phyloP scores from a whole-genome alignment of 35 echinoderm and acorn worm genomes.

The Amphiura filiformis region DNA sequence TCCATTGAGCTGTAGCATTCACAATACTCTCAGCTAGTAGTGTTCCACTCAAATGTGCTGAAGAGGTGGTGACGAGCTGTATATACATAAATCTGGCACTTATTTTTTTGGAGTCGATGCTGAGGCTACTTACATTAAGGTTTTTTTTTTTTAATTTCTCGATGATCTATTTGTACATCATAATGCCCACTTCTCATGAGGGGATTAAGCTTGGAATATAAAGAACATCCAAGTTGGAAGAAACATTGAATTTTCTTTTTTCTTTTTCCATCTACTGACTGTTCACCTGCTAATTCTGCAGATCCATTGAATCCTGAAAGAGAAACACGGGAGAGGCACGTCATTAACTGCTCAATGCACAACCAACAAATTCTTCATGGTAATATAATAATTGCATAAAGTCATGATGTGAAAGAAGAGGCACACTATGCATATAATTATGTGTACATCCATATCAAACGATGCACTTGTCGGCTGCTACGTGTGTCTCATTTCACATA shows the following conservation, averaged over 20 bases:
- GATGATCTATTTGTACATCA: background rate
- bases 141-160: too few species aligned
- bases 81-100: slow-evolving; percentile 15
- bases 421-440: too few species aligned
- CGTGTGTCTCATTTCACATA: too few species aligned
- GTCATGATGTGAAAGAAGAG: too few species aligned
- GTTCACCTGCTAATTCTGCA: background rate
- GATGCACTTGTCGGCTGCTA: too few species aligned
- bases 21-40: background rate
- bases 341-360: too few species aligned
- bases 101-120: slow-evolving; percentile 14
- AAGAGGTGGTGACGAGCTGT: slow-evolving; percentile 9
- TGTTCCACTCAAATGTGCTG: background rate
- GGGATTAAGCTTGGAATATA: background rate
- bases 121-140: background rate
- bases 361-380: too few species aligned
- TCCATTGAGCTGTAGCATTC: background rate
- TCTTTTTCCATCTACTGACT: too few species aligned
- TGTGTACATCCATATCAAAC: too few species aligned
- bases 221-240: background rate
- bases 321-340: too few species aligned
- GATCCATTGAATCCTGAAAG: background rate
- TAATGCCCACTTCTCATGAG: background rate
- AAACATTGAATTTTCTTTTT: background rate
- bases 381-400: too few species aligned